Evolutionary conservation across 2,113 vertebrate genomes (phyloP).

Genomic region (Phalacrocorax carbo): DNA sequence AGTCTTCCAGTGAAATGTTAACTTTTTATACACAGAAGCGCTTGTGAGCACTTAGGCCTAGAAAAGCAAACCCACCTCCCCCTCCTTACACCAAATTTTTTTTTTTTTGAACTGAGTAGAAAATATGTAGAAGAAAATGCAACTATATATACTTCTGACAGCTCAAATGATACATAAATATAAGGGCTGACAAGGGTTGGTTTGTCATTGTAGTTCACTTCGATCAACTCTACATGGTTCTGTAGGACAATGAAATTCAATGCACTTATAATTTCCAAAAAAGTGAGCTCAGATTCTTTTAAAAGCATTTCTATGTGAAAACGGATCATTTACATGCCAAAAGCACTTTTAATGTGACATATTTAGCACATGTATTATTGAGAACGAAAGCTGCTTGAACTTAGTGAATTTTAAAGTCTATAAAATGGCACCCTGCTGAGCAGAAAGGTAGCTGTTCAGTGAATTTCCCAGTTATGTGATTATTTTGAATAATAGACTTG

Average conservation of each 20-base stretch:
- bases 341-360: constrained; percentile 92
- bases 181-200: constrained; percentile 81
- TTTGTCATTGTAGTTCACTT: constrained; percentile 81
- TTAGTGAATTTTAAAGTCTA: constrained; percentile 92
- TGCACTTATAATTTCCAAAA: constrained; percentile 84
- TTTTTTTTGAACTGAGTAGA: constrained; percentile 60
- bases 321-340: constrained; percentile 90
- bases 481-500: constrained; percentile 98
- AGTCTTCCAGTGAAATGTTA: constrained; percentile 62
- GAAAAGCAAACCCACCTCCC: constrained; percentile 37
- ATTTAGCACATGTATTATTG: constrained; percentile 96
- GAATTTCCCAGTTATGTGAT: constrained; percentile 90
- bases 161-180: constrained; percentile 84
- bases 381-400: constrained; percentile 89
- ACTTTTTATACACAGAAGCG: constrained; percentile 64
- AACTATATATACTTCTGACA: constrained; percentile 80
- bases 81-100: constrained; percentile 42
- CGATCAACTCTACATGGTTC: constrained; percentile 83
- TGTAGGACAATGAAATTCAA: constrained; percentile 85
- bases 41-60: constrained; percentile 60
- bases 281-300: constrained; percentile 82
- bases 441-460: constrained; percentile 90
- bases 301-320: constrained; percentile 85
- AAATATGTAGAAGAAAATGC: constrained; percentile 77
- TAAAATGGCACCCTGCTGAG: constrained; percentile 95